Evolutionary conservation across 1,140 invertebrate species (phyloP).

Genomic region (Drosophila busckii): DNA sequence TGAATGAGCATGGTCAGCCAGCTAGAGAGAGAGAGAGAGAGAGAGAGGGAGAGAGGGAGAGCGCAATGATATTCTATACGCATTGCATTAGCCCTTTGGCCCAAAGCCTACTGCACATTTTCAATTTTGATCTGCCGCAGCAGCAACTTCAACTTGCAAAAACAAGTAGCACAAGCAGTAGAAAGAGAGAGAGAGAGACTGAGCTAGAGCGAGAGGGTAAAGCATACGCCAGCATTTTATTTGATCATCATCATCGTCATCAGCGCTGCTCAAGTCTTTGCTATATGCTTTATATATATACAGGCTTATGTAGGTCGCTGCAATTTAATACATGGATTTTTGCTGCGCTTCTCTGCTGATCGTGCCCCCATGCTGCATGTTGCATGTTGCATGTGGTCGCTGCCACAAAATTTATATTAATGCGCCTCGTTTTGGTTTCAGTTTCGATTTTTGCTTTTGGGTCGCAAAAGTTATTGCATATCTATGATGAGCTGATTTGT

Average conservation of each 20-base stretch:
- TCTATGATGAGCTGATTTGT: no score
- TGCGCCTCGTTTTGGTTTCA: slow-evolving; percentile 32
- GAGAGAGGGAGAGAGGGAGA: neutral
- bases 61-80: neutral
- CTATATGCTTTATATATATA: slow-evolving; percentile 55
- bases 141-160: no score
- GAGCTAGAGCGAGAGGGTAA: no score
- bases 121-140: neutral
- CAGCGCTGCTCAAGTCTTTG: slow-evolving; percentile 9
- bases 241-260: no score
- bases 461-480: no score
- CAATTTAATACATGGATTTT: slow-evolving; percentile 67
- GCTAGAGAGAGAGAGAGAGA: neutral
- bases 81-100: slow-evolving; percentile 1
- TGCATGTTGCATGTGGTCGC: no score
- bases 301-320: no score
- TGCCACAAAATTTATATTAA: no score
- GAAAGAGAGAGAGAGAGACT: no score
- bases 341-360: slow-evolving; percentile 3
- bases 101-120: slow-evolving; percentile 17
- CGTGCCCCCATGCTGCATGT: no score
- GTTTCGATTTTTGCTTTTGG: no score
- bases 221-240: no score
- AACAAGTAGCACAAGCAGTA: slow-evolving; percentile 5
- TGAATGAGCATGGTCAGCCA: slow-evolving; percentile 19